Percentiles rank a stretch among this genome's conserved stretches.
phyloP scores from a whole-genome alignment of 2,797 vertebrate genomes.

The Xenops minutus region DNA sequence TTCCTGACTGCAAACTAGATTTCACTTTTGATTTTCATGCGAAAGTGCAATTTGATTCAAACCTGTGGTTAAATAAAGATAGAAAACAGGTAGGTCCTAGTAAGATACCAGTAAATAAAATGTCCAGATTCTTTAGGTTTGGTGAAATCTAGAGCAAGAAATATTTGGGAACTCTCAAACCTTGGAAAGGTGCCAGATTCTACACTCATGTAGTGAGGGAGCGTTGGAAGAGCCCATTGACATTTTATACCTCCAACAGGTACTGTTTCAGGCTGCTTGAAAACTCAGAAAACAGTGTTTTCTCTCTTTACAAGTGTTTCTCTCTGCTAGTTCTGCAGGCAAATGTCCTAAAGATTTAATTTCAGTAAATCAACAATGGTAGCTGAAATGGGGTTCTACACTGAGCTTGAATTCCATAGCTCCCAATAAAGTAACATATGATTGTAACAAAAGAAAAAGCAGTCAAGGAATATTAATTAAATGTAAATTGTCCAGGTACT shows the following conservation, averaged over 20 bases:
- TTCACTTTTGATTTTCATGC: background rate
- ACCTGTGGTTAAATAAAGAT: background rate
- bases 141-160: background rate
- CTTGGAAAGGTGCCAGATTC: background rate
- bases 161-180: background rate
- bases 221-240: background rate
- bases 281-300: background rate
- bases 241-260: background rate
- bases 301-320: background rate
- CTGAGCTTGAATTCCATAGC: background rate
- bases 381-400: background rate
- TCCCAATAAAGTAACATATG: background rate
- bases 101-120: background rate
- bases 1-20: background rate
- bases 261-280: background rate
- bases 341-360: background rate
- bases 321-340: background rate
- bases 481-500: background rate
- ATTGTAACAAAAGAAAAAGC: background rate
- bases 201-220: background rate
- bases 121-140: background rate
- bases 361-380: background rate
- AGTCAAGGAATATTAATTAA: background rate
- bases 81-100: background rate
- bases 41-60: background rate